Base-by-base conservation (phyloP, 2,113 vertebrate species). In the Nothoprocta perdicaria region DNA sequence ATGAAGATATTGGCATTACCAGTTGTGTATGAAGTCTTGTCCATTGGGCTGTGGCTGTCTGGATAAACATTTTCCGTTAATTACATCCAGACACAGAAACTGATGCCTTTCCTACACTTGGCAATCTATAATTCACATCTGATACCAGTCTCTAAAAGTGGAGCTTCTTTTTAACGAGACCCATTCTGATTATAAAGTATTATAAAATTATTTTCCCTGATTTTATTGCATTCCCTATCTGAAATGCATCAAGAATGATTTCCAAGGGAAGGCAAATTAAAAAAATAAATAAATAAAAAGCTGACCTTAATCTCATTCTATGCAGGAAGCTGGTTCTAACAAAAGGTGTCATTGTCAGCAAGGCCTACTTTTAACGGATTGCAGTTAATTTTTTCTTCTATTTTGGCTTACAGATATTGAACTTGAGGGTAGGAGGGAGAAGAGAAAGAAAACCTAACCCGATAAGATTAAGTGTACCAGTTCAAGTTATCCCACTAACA, bases 261-360 rank as follows among this genome's bases (percentile, higher is more conserved):
- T 83, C 57, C 73, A 74, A 93, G 41, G 41, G 17, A 88, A 90
- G 40, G 43, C 38, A 75, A 88, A 73, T 72, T 62, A 35, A 72
- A 48, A 90, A 84, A 75, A 73, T 82, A 82, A 50, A 73, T 82
- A 82, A 50, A 46, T 19, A 46, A 33, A 85, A 81, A 31, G 31
- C 75, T 69, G n/a, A 33, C 68, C 73, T 88, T 90, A 88, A 90
- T 92, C 80, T 81, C 65, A 65, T 73, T 79, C 89, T 53, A 31
- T 81, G 87, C 57, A 69, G 84, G 71, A 86, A 72, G 63, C 76
- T 82, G 53, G 16, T 87, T 92, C 81, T 87, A 83, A 92, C 23
- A 11, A 89, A 92, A 92, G 58, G 50, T 85, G 55, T 82, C 67
- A 75, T 90, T 88, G 80, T 79, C 84, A 95, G 78, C 61, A 93